Evolutionary conservation across 2,888 invertebrate genomes (phyloP).

Genomic region (Ischnus inquisitorius): DNA sequence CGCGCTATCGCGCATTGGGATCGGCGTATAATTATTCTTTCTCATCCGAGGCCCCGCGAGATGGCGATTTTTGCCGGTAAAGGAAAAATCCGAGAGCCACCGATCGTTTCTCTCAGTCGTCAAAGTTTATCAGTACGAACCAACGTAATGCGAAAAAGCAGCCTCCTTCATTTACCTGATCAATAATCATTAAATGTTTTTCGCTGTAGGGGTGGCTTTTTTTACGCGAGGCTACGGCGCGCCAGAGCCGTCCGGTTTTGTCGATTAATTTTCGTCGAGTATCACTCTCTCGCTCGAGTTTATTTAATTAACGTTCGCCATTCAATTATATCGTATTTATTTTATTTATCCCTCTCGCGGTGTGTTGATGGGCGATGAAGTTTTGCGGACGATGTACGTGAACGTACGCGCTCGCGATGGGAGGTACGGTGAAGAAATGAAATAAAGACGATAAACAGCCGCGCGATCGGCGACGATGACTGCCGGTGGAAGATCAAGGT

Average conservation of each 20-base stretch:
- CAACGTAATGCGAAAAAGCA: constrained; percentile 26
- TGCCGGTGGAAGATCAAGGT: constrained; percentile 68
- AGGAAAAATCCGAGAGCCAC: constrained; percentile 55
- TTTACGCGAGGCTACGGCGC: neutral
- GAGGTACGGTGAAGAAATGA: constrained; percentile 56
- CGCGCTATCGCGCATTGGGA: constrained; percentile 61
- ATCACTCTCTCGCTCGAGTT: constrained; percentile 12
- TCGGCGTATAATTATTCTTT: constrained; percentile 61
- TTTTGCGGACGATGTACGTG: constrained; percentile 18
- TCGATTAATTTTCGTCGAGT: constrained; percentile 41
- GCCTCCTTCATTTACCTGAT: constrained; percentile 56
- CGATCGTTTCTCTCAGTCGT: constrained; percentile 28
- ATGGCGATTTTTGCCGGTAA: constrained; percentile 39
- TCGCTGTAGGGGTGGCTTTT: neutral
- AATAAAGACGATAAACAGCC: constrained; percentile 55
- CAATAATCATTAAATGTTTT: constrained; percentile 60
- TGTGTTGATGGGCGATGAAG: constrained; percentile 13
- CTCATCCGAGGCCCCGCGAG: constrained; percentile 34
- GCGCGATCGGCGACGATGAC: constrained; percentile 62
- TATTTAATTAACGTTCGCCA: constrained; percentile 46
- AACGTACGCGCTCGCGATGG: constrained; percentile 46
- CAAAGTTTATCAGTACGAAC: constrained; percentile 56
- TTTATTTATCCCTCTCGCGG: constrained; percentile 25
- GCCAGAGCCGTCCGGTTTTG: constrained; percentile 20
- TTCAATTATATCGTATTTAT: constrained; percentile 46